Percentiles rank a stretch among this genome's conserved stretches.
Conservation (phyloP, 2,888 invertebrate genomes). For the Spisula solida region DNA sequence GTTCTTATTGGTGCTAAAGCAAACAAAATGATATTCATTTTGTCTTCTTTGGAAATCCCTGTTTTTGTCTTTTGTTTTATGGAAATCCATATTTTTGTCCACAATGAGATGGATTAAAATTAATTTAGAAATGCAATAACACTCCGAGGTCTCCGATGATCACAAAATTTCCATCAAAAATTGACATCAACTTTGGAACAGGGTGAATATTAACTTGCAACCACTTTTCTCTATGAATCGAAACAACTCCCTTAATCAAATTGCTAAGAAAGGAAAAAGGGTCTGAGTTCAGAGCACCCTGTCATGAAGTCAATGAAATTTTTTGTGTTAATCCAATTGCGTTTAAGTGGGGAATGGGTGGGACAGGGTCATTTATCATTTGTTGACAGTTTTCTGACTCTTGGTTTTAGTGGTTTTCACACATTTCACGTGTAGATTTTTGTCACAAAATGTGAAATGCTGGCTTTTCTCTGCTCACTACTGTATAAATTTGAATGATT, state of each 20-base stretch:
- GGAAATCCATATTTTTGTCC: not conserved
- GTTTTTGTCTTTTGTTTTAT: slow-evolving; percentile 1
- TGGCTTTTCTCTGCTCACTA: slow-evolving; percentile 10
- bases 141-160: not conserved
- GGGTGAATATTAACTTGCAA: slow-evolving; percentile 21
- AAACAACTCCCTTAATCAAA: slow-evolving; percentile 36
- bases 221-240: slow-evolving; percentile 4
- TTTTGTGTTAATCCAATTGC: slow-evolving; percentile 54
- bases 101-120: not conserved
- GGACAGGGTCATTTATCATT: slow-evolving; percentile 53
- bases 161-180: slow-evolving; percentile 26
- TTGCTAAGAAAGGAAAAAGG: not conserved
- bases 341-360: slow-evolving; percentile 48
- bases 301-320: slow-evolving; percentile 43
- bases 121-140: not conserved
- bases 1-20: too few relatives aligned
- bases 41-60: not conserved
- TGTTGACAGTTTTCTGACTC: slow-evolving; percentile 57
- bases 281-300: not conserved
- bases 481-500: slow-evolving; percentile 24
- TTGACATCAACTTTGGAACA: slow-evolving; percentile 20
- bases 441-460: slow-evolving; percentile 21
- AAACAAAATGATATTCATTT: too few relatives aligned
- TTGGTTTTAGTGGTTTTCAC: slow-evolving; percentile 67
- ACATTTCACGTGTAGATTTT: slow-evolving; percentile 49